Evolutionary conservation across 1,140 invertebrate genomes (phyloP).

Genomic region (Fopius arisanus): DNA sequence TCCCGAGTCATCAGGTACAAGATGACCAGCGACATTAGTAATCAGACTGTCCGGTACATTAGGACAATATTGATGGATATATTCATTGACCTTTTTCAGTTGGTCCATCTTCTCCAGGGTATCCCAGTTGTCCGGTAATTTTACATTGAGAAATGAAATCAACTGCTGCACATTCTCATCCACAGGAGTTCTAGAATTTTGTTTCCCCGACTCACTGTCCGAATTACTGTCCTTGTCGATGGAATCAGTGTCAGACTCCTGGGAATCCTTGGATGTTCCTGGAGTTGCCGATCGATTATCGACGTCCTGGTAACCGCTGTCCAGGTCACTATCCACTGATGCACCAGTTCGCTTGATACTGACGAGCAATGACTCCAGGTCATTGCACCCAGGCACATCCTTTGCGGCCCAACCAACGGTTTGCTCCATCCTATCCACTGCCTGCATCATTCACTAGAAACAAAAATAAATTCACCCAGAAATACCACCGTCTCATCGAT

Average conservation of each 20-base stretch:
- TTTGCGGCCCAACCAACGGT: background rate
- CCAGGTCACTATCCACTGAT: slow-evolving; percentile 27
- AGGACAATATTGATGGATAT: background rate
- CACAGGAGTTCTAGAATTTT: background rate
- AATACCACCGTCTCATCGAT: background rate
- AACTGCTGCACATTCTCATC: background rate
- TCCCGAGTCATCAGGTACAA: background rate
- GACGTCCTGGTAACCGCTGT: slow-evolving; percentile 20
- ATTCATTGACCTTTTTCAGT: background rate
- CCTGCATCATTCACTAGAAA: background rate
- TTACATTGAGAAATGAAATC: background rate
- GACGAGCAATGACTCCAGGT: background rate
- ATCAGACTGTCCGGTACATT: slow-evolving; percentile 4
- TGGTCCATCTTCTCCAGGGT: background rate
- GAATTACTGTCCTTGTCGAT: background rate
- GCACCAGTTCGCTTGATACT: background rate
- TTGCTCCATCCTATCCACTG: background rate
- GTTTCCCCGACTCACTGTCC: background rate
- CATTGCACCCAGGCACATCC: background rate
- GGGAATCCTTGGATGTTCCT: slow-evolving; percentile 5
- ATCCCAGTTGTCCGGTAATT: background rate
- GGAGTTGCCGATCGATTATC: background rate
- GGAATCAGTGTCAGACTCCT: background rate
- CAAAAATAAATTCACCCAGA: background rate
- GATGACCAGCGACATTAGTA: background rate